Percentiles rank a stretch among this genome's conserved stretches.
Evolutionary conservation across 1,140 invertebrate species (phyloP).

Genomic region (Drosophila nikananu): DNA sequence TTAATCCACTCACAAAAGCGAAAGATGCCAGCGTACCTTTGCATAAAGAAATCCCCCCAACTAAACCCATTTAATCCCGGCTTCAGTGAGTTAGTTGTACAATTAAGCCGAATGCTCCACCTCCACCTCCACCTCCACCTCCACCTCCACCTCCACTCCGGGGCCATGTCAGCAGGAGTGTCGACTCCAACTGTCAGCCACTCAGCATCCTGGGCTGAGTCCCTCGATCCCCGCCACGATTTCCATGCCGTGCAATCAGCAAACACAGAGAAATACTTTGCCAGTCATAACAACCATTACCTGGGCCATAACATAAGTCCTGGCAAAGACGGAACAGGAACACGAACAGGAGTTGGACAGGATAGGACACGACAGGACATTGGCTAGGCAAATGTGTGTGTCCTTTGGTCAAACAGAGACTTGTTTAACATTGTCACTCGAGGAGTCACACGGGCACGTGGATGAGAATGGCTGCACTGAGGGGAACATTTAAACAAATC

Average conservation of each 20-base stretch:
- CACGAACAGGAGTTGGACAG: slow-evolving; percentile 3
- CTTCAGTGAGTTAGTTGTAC: slow-evolving; percentile 28
- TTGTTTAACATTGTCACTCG: slow-evolving; percentile 61
- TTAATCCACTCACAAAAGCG: slow-evolving; percentile 12
- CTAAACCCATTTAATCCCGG: slow-evolving; percentile 34
- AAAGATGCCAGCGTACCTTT: neutral
- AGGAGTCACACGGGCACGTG: slow-evolving; percentile 42
- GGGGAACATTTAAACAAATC: neutral
- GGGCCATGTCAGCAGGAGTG: slow-evolving; percentile 15
- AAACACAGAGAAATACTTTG: slow-evolving; percentile 56
- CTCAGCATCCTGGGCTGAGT: neutral
- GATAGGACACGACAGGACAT: slow-evolving; percentile 21
- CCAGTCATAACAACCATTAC: slow-evolving; percentile 61
- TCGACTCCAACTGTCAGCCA: slow-evolving; percentile 25
- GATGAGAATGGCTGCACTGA: slow-evolving; percentile 12
- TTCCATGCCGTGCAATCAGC: slow-evolving; percentile 26
- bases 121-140: slow-evolving; percentile 14
- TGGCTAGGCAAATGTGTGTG: slow-evolving; percentile 46
- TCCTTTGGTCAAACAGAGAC: slow-evolving; percentile 57
- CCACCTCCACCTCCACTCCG: slow-evolving; percentile 6
- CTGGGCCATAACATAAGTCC: slow-evolving; percentile 41
- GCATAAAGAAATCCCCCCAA: slow-evolving; percentile 23
- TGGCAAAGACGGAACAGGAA: slow-evolving; percentile 14
- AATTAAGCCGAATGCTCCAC: slow-evolving; percentile 26
- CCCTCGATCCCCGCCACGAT: neutral